Conservation (phyloP, 2,113 vertebrate genomes). For the Cathartes aura region DNA sequence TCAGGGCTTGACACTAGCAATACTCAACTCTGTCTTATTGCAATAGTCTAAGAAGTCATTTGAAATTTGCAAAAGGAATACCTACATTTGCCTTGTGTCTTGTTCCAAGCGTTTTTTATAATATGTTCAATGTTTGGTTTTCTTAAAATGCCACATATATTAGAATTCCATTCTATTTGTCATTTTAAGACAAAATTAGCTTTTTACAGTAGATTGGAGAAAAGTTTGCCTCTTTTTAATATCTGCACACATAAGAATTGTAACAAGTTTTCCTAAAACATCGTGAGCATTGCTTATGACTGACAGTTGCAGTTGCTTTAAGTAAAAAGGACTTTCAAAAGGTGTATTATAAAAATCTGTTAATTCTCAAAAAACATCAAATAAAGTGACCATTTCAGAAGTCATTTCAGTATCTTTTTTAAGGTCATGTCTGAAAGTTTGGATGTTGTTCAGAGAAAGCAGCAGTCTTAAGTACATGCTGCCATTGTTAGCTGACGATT, state of each 20-base stretch:
- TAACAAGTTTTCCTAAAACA: background rate
- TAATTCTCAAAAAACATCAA: background rate
- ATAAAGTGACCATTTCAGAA: background rate
- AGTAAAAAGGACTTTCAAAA: slow-evolving; percentile 2
- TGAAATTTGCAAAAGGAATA: background rate
- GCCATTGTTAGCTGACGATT: background rate
- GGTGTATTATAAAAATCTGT: background rate
- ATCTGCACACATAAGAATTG: background rate
- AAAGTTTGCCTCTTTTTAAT: background rate
- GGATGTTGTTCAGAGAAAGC: background rate
- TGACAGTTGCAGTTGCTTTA: background rate
- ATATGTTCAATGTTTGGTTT: slow-evolving; percentile 2
- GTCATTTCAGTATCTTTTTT: background rate
- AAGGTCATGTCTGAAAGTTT: background rate
- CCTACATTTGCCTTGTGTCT: background rate
- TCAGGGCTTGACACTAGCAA: background rate
- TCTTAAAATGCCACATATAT: background rate
- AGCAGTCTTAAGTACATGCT: background rate
- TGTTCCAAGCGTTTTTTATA: background rate
- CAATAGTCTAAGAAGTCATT: background rate
- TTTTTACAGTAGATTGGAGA: background rate
- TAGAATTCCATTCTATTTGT: slow-evolving; percentile 18
- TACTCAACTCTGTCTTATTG: background rate
- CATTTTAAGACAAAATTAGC: slow-evolving; percentile 25
- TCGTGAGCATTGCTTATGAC: background rate